Base-by-base conservation (phyloP, 2,888 invertebrate genomes). In the Aphelenchoides bicaudatus region DNA sequence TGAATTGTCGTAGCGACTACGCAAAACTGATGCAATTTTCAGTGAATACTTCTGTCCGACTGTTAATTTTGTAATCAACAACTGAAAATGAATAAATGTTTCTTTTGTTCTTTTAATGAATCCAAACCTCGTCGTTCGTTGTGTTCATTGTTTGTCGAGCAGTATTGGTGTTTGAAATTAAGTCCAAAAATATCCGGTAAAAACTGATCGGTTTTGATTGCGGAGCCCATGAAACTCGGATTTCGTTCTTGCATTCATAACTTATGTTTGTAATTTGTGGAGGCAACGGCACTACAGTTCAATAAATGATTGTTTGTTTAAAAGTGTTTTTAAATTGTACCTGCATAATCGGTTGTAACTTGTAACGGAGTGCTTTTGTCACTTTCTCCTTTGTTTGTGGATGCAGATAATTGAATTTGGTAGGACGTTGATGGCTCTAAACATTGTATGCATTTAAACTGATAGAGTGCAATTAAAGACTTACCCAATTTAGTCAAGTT, bases 311-410 rank as follows among this genome's bases (percentile, higher is more conserved):
- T n/a, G 38, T 34, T 43, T 16, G 30, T 56, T 2, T 50, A 16
- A n/a, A 50, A 50, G 3, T 2, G 3, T 47, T 2, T 48, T 47
- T 16, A 13, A 54, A 38, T 27, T 6, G n/a, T 47, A 65, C 65
- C 59, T 8, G 46, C 48, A 29, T 59, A 58, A 53, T 70, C 72
- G 2, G 76, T 76, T 25, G 64, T 59, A 5, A 62, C 65, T 6
- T 62, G 19, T 39, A 67, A 53, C 29, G 71, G 70, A 0, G 58
- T 60, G 59, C 72, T 74, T 58, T 65, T 69, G n/a, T 61, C 59
- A 13, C 76, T 70, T 62, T 75, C 77, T 47, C 76, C 76, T 50
- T 69, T 70, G 2, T 47, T 16, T 2, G 76, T 74, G 10, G 73
- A 67, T 0, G 74, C 74, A 8, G 72, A 66, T 10, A 76, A 59